Percentiles rank a stretch among this genome's conserved stretches.
These are phyloP conservation scores for Drosophila pseudoobscura DNA, from an alignment of 1,140 invertebrate species.

Conservation along the genomic window DNA sequence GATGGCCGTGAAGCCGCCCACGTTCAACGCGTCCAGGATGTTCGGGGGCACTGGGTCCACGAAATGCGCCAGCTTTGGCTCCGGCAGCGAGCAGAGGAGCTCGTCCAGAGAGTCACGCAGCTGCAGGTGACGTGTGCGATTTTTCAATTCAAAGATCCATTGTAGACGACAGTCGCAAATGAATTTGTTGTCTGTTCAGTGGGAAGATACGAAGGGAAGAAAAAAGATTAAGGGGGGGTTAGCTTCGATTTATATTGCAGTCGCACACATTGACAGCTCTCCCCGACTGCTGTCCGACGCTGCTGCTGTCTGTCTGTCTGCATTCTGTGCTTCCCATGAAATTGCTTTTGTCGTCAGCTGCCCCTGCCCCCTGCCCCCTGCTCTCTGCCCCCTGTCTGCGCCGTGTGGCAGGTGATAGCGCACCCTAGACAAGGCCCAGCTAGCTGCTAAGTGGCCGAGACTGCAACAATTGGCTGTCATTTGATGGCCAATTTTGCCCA, in stretches of 20 bases:
- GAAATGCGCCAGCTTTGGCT: conserved; percentile 73
- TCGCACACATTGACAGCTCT: conserved; percentile 36
- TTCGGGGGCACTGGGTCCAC: conserved; percentile 72
- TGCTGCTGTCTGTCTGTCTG: conserved; percentile 10
- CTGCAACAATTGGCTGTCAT: conserved; percentile 80
- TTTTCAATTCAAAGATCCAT: conserved; percentile 89
- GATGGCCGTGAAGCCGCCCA: conserved; percentile 73
- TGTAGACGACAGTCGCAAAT: conserved; percentile 90
- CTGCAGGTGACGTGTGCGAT: conserved; percentile 88
- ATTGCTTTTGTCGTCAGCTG: conserved; percentile 73
- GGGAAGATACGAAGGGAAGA: conserved; percentile 13
- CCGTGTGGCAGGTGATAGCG: conserved; percentile 16
- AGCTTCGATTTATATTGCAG: conserved; percentile 31
- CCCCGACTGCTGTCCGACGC: too few relatives aligned
- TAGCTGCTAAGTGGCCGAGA: conserved; percentile 63
- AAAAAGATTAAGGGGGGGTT: conserved; percentile 15
- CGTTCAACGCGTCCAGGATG: conserved; percentile 68
- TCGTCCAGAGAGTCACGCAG: conserved; percentile 87
- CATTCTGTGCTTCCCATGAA: conserved; percentile 41
- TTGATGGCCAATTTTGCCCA: conserved; percentile 52
- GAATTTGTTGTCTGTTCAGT: conserved; percentile 89
- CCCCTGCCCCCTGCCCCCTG: background rate
- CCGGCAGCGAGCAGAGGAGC: conserved; percentile 88
- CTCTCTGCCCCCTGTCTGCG: background rate
- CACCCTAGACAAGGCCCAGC: conserved; percentile 12